Evolutionary conservation across 1,140 invertebrate species (phyloP).

Genomic region (Eufriesea mexicana): DNA sequence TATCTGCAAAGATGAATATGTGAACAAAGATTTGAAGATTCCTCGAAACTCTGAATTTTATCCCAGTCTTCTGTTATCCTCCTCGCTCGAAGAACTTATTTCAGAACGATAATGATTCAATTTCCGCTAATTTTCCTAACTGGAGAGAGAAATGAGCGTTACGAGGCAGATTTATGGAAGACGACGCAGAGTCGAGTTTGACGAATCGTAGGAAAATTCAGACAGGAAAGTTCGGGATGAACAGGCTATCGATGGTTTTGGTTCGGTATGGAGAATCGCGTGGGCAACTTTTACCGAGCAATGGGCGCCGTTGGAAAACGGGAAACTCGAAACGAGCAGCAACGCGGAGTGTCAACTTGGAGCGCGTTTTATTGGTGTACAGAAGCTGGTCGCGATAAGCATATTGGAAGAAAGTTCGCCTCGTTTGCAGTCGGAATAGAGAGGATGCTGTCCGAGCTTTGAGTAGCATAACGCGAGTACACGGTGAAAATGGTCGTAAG

Average conservation of each 20-base stretch:
- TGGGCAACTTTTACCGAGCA: constrained; percentile 24
- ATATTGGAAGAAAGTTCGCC: constrained; percentile 29
- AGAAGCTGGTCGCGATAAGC: constrained; percentile 25
- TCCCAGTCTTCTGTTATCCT: too few relatives aligned
- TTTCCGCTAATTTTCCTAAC: too few relatives aligned
- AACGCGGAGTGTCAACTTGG: not conserved
- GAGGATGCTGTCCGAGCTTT: not conserved
- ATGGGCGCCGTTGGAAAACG: constrained; percentile 28
- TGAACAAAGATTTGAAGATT: too few relatives aligned
- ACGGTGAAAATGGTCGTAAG: not conserved
- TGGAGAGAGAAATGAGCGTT: too few relatives aligned
- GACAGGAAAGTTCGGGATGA: not conserved
- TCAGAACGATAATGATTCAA: too few relatives aligned
- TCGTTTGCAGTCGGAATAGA: constrained; percentile 10
- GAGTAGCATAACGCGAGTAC: not conserved
- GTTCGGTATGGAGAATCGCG: not conserved
- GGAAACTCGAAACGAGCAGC: constrained; percentile 23
- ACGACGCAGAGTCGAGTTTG: too few relatives aligned
- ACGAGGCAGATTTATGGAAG: too few relatives aligned
- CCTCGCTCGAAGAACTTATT: too few relatives aligned
- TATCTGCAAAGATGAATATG: too few relatives aligned
- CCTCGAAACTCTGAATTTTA: too few relatives aligned
- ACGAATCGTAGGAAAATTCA: not conserved
- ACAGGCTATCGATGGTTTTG: constrained; percentile 9
- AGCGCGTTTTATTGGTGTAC: constrained; percentile 14